These are phyloP conservation scores for Calameuta pallipes DNA, from an alignment of 2,888 invertebrate genomes.

Conservation along the genomic window DNA sequence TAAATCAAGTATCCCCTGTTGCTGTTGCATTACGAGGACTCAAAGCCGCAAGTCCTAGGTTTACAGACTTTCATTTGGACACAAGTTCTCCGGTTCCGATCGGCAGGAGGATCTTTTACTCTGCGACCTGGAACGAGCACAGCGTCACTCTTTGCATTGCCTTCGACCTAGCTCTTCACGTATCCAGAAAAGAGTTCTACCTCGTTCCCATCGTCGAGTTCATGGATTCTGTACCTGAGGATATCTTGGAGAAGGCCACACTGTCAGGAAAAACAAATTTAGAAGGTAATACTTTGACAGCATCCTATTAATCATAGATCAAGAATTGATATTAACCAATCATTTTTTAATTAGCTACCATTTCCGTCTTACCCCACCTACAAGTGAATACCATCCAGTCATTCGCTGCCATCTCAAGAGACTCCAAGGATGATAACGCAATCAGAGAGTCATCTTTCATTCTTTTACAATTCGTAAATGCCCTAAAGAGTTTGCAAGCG, in stretches of 20 bases:
- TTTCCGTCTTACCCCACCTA: constrained; percentile 79
- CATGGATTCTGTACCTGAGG: constrained; percentile 80
- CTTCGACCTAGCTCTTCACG: constrained; percentile 73
- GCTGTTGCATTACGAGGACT: constrained; percentile 77
- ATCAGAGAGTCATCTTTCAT: constrained; percentile 80
- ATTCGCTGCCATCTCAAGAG: constrained; percentile 73
- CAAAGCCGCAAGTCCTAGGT: constrained; percentile 79
- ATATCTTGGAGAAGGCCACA: constrained; percentile 71
- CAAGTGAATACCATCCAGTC: constrained; percentile 82
- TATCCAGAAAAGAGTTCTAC: constrained; percentile 73
- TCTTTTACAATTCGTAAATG: constrained; percentile 83
- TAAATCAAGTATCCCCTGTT: constrained; percentile 78
- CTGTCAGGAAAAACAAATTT: constrained; percentile 72
- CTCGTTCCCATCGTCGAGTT: constrained; percentile 84
- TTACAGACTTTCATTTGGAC: constrained; percentile 79
- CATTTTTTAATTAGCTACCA: constrained; percentile 71
- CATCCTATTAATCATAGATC: neutral
- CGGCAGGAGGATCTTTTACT: constrained; percentile 80
- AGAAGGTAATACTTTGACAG: constrained; percentile 70
- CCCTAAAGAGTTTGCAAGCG: constrained; percentile 84
- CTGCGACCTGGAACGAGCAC: constrained; percentile 76
- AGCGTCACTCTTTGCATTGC: constrained; percentile 69
- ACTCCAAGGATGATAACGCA: constrained; percentile 67
- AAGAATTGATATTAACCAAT: neutral
- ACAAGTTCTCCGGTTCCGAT: constrained; percentile 68